These are phyloP conservation scores for Drosophila cognata DNA, from an alignment of 2,888 invertebrate genomes.

Conservation along the genomic window DNA sequence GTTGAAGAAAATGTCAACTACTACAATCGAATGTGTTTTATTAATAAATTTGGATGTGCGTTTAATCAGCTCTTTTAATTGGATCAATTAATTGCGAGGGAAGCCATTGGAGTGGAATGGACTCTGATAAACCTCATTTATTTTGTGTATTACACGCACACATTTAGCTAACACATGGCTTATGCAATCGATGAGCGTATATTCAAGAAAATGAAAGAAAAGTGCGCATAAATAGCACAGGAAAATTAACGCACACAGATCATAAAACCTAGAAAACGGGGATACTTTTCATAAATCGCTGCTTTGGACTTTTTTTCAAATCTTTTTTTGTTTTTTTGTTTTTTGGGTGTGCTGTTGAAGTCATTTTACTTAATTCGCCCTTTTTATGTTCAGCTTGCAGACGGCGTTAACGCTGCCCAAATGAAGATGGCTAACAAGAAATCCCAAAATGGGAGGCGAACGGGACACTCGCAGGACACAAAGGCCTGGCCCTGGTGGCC, in stretches of 20 bases:
- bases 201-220: neutral
- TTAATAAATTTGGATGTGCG: conserved; percentile 2
- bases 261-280: neutral
- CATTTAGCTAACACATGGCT: neutral
- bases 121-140: neutral
- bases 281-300: conserved; percentile 51
- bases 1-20: neutral
- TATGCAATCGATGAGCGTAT: neutral
- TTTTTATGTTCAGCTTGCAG: conserved; percentile 58
- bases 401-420: conserved; percentile 30
- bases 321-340: neutral
- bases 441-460: conserved; percentile 11
- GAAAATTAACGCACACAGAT: neutral
- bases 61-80: neutral
- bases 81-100: neutral
- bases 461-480: conserved; percentile 13
- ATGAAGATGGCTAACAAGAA: conserved; percentile 57
- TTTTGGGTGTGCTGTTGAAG: conserved; percentile 7
- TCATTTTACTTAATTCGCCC: conserved; percentile 58
- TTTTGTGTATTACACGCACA: neutral
- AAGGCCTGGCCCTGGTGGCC: conserved; percentile 24
- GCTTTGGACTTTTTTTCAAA: conserved; percentile 43
- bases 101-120: neutral
- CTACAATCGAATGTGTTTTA: neutral
- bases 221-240: neutral